A percentile compares a stretch with the other conserved stretches of the same genome.
Conservation (phyloP, 2,888 invertebrate species). For the Zygaena filipendulae region DNA sequence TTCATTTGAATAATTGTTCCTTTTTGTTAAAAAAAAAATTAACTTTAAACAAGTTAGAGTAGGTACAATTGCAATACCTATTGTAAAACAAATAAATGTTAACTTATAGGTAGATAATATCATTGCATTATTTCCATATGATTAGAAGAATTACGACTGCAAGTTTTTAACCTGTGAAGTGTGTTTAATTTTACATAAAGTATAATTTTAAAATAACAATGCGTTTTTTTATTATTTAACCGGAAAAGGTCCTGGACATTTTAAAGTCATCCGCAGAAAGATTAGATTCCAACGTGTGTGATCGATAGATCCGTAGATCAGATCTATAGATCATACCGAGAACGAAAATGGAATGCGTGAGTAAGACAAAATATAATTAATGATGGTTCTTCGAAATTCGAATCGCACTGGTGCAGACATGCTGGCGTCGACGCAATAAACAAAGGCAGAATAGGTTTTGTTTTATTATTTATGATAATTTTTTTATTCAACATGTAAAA, state of each 20-base stretch:
- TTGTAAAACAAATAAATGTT: too few relatives aligned
- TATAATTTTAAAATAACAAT: too few relatives aligned
- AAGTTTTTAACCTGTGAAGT: too few relatives aligned
- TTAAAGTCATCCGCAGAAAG: constrained; percentile 59
- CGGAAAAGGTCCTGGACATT: too few relatives aligned
- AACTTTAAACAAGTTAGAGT: too few relatives aligned
- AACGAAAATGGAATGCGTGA: constrained; percentile 66
- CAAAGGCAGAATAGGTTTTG: constrained; percentile 57
- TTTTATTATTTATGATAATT: constrained; percentile 37
- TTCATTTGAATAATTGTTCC: constrained; percentile 13
- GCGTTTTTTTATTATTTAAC: too few relatives aligned
- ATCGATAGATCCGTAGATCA: constrained; percentile 65
- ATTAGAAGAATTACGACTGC: too few relatives aligned
- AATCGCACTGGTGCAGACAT: constrained; percentile 64
- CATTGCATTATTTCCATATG: too few relatives aligned
- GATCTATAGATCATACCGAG: constrained; percentile 67
- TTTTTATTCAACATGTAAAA: constrained; percentile 51
- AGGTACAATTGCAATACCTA: too few relatives aligned
- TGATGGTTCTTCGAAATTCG: constrained; percentile 60
- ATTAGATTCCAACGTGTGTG: constrained; percentile 59
- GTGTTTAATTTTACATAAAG: too few relatives aligned
- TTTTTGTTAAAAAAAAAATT: too few relatives aligned
- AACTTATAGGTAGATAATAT: too few relatives aligned
- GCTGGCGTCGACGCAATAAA: constrained; percentile 64
- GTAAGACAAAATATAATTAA: constrained; percentile 70